Evolutionary conservation across 2,113 vertebrate genomes (phyloP), one percentile per base, ranked within the genome.

Genomic region (Hippolais icterina): DNA sequence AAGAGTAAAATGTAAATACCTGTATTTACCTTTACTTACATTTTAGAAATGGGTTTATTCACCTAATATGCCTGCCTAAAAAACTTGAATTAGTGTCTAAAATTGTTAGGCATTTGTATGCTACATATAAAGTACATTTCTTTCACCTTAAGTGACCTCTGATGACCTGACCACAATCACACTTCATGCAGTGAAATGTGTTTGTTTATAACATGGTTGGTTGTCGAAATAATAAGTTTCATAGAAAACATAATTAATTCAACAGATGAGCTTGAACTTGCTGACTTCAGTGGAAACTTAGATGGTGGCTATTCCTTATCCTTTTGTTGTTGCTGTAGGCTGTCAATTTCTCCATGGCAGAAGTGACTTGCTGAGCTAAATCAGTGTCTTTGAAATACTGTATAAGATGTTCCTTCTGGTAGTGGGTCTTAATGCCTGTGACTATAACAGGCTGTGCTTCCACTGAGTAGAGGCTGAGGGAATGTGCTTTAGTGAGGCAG

Each of bases 401-500:
- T 57, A 1, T 33, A 56, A 76, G 41, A 21, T 21, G 10, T 13
- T 76, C 2, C 20, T 77, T 69, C 23, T 54, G 25, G 27, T 31
- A 17, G 52, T 20, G 17, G 21, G 2, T 86, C 31, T 65, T 68
- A 65, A 25, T 46, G 76, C 54, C 49, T 2, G 0, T 69, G 41
- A 15, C 21, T 72, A 0, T 22, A 41, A 18, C 4, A 29, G 66
- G 14, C 63, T 33, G 0, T 44, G 37, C 27, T 54, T 54, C 41
- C 14, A 4, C 0, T 66, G 42, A 42, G 33, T 17, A 54, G 39
- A 22, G 18, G 29, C 37, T 44, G n/a, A 47, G 42, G 83, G 22
- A 46, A 18, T 19, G 59, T 72, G 42, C 29, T 91, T 21, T 77
- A 0, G 4, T 63, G 65, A 39, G 37, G 35, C 50, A 66, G 17